phyloP scores from a whole-genome alignment of 2,888 invertebrate species.

The Xiphydria camelus region DNA sequence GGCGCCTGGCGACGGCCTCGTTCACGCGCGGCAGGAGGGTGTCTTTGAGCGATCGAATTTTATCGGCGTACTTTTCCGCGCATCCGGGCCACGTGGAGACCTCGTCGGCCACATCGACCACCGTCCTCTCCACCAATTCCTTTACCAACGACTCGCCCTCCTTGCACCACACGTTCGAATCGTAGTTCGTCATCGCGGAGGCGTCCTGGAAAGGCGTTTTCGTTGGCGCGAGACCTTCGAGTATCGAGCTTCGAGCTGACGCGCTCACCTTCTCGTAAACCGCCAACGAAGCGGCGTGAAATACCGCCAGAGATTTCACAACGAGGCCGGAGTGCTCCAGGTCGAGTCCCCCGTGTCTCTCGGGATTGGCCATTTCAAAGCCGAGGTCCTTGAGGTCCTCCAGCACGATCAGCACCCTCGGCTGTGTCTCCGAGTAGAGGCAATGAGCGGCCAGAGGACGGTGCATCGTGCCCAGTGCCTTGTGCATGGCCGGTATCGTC shows the following conservation, averaged over 20 bases:
- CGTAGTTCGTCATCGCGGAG: constrained; percentile 1
- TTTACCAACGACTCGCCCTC: background rate
- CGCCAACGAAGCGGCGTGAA: constrained; percentile 12
- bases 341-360: constrained; percentile 10
- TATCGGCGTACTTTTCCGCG: constrained; percentile 10
- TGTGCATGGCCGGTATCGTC: constrained; percentile 9
- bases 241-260: too few species aligned
- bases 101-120: constrained; percentile 9
- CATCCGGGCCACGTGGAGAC: constrained; percentile 5
- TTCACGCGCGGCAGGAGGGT: constrained; percentile 1
- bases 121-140: background rate
- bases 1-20: background rate
- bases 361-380: constrained; percentile 3
- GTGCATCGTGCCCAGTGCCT: background rate
- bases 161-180: background rate
- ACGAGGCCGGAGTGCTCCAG: constrained; percentile 11
- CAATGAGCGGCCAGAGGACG: constrained; percentile 7
- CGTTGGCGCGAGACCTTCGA: background rate
- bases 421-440: constrained; percentile 10
- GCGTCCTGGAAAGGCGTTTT: background rate
- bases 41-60: constrained; percentile 3
- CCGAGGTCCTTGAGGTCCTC: constrained; percentile 4
- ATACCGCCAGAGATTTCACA: constrained; percentile 6
- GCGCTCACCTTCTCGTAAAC: constrained; percentile 8
- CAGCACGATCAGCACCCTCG: constrained; percentile 7